Percentiles rank a stretch among this genome's conserved stretches.
These are phyloP conservation scores for Ceratina australensis DNA, from an alignment of 1,140 invertebrate genomes.

Conservation along the genomic window DNA sequence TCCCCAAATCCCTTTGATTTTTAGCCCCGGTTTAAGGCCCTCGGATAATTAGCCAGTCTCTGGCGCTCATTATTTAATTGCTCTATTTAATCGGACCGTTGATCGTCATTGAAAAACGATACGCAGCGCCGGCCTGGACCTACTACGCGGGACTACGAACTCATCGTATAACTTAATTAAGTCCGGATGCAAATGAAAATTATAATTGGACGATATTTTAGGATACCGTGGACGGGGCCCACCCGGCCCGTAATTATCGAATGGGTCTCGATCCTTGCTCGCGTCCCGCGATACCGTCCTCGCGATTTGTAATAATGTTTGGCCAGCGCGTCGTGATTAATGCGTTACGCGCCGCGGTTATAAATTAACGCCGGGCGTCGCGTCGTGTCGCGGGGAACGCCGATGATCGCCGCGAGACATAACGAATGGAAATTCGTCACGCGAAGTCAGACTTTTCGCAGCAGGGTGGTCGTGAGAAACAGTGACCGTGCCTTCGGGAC, in stretches of 20 bases:
- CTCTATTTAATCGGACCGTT: constrained; percentile 47
- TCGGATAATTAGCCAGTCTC: constrained; percentile 62
- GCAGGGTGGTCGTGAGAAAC: constrained; percentile 13
- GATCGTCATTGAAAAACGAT: constrained; percentile 1
- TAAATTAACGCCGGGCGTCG: constrained; percentile 21
- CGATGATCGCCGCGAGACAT: constrained; percentile 17
- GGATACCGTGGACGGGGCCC: background rate
- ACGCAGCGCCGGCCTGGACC: background rate
- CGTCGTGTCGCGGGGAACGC: background rate
- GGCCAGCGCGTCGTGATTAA: constrained; percentile 27
- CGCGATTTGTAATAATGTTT: constrained; percentile 33
- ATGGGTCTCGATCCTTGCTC: background rate
- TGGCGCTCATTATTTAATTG: constrained; percentile 49
- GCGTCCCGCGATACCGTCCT: background rate
- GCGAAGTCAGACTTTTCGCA: constrained; percentile 37
- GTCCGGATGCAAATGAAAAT: constrained; percentile 31
- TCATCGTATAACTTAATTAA: constrained; percentile 37
- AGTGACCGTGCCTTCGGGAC: background rate
- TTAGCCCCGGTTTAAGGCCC: constrained; percentile 59
- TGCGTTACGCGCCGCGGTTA: background rate
- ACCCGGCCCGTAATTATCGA: background rate
- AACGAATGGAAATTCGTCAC: constrained; percentile 48
- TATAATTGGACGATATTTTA: constrained; percentile 43
- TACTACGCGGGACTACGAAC: background rate
- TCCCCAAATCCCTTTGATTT: constrained; percentile 69